Percentiles rank a stretch among this genome's conserved stretches.
phyloP scores from a whole-genome alignment of 2,888 invertebrate genomes.

The Incurvaria masculella region DNA sequence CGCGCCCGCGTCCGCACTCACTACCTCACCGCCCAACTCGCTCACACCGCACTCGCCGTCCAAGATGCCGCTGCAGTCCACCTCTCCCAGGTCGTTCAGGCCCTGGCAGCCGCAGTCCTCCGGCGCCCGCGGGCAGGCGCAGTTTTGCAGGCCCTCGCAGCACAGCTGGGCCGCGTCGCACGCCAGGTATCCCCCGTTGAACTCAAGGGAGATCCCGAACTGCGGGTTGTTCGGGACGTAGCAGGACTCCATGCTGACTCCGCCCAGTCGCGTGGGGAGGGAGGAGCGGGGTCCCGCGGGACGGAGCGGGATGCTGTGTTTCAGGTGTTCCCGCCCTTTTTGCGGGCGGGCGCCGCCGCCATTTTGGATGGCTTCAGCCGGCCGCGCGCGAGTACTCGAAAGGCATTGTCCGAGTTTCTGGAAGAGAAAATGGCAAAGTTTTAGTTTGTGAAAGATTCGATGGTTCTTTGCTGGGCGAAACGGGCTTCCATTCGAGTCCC shows the following conservation, averaged over 20 bases:
- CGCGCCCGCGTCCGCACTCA: conserved; percentile 32
- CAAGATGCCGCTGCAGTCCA: conserved; percentile 38
- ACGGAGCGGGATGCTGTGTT: conserved; percentile 1
- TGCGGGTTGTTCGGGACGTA: conserved; percentile 68
- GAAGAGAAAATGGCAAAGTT: too few species aligned
- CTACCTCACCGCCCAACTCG: background rate
- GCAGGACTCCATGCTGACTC: conserved; percentile 47
- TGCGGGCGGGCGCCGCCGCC: conserved; percentile 2
- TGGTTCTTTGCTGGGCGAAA: too few species aligned
- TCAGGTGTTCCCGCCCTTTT: too few species aligned
- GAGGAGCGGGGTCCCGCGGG: background rate
- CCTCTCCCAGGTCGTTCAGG: conserved; percentile 34
- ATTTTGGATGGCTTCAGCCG: background rate
- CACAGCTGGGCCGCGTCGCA: conserved; percentile 28
- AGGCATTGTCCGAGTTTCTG: too few species aligned
- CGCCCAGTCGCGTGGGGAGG: conserved; percentile 32
- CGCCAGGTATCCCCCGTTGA: conserved; percentile 23
- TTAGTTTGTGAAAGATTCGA: too few species aligned
- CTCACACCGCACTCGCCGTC: conserved; percentile 3
- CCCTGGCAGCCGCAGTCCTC: conserved; percentile 46
- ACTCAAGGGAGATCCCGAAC: conserved; percentile 55
- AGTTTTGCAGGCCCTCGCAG: conserved; percentile 45
- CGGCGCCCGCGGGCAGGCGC: conserved; percentile 32
- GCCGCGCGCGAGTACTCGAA: too few species aligned
- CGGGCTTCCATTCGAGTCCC: too few species aligned